These are phyloP conservation scores for Slavum lentiscoides DNA, from an alignment of 2,888 invertebrate species.

Conservation along the genomic window DNA sequence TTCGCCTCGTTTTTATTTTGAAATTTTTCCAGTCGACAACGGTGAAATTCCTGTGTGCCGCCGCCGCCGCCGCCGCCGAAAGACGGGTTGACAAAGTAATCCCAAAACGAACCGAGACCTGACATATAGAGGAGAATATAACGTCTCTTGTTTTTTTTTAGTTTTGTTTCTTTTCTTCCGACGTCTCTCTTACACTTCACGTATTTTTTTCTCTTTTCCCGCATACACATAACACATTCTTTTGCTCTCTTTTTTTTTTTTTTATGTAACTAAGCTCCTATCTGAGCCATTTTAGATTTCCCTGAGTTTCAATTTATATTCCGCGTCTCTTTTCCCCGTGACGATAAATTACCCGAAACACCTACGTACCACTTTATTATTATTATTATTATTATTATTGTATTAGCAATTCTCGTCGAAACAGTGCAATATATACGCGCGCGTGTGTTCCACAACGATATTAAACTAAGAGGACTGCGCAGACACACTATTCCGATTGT, in stretches of 20 bases:
- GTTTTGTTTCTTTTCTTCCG: constrained; percentile 23
- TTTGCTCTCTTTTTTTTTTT: constrained; percentile 9
- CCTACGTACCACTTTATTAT: constrained; percentile 43
- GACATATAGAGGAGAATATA: constrained; percentile 41
- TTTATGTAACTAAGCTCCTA: constrained; percentile 41
- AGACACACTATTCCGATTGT: no score
- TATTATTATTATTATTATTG: constrained; percentile 5
- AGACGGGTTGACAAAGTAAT: constrained; percentile 53
- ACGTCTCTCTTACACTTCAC: constrained; percentile 19
- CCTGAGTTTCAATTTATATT: constrained; percentile 49
- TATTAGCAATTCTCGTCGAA: constrained; percentile 7
- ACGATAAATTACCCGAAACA: constrained; percentile 49
- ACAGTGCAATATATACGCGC: no score
- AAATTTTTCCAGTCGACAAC: constrained; percentile 4
- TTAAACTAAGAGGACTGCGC: no score
- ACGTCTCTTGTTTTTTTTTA: constrained; percentile 42
- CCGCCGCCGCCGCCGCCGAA: not conserved
- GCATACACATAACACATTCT: constrained; percentile 3
- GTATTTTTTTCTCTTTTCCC: not conserved
- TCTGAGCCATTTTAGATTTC: constrained; percentile 37
- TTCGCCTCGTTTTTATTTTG: not conserved
- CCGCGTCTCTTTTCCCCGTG: constrained; percentile 14
- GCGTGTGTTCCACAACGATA: no score
- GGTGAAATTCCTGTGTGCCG: constrained; percentile 24
- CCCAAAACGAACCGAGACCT: constrained; percentile 47